Conservation (phyloP, 2,888 invertebrate species). For the Heliconius ethilla region DNA sequence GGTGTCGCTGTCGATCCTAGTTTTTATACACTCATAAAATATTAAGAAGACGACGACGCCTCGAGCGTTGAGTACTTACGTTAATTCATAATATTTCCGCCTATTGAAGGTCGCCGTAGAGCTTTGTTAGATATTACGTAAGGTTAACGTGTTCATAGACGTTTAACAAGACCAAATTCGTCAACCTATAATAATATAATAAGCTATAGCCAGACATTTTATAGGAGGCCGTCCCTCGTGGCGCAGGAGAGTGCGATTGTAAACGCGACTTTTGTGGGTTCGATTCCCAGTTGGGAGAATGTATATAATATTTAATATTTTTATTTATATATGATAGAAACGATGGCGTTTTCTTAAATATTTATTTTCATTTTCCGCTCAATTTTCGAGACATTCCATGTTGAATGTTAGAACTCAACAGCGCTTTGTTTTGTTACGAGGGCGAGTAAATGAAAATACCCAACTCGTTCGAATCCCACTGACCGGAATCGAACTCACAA, state of each 20-base stretch:
- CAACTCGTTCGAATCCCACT: too few species aligned
- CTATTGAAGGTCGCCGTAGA: slow-evolving; percentile 19
- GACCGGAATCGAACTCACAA: too few species aligned
- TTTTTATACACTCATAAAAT: background rate
- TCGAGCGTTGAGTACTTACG: background rate
- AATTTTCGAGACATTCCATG: too few species aligned
- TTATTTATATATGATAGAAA: too few species aligned
- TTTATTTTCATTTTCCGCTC: background rate
- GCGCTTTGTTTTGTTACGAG: too few species aligned
- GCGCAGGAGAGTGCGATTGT: too few species aligned
- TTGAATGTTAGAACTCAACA: too few species aligned
- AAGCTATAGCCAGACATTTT: too few species aligned
- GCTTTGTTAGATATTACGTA: background rate
- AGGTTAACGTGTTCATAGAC: slow-evolving; percentile 1
- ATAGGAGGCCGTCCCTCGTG: too few species aligned
- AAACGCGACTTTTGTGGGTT: background rate
- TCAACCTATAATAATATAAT: background rate
- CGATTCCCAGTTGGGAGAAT: background rate
- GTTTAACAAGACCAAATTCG: background rate
- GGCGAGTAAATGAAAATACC: background rate
- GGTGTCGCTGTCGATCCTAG: background rate
- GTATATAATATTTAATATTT: too few species aligned
- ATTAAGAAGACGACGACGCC: background rate
- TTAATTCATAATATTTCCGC: slow-evolving; percentile 29
- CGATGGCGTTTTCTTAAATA: too few species aligned